phyloP scores from a whole-genome alignment of 2,797 vertebrate species.

The Enteromius trimaculatus region DNA sequence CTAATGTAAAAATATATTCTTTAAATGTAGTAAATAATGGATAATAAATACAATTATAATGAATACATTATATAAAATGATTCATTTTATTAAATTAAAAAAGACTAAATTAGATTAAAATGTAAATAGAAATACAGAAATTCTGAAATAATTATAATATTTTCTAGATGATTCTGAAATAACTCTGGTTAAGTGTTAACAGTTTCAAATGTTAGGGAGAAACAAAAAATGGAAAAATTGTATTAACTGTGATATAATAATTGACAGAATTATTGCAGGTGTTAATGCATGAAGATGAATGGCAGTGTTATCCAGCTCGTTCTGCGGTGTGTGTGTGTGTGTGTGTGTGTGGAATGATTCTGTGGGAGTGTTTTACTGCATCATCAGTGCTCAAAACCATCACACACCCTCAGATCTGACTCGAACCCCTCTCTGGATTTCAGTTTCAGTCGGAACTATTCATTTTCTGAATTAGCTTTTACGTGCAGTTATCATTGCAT shows the following conservation, averaged over 20 bases:
- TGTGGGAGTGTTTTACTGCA: slow-evolving; percentile 51
- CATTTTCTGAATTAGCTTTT: not conserved
- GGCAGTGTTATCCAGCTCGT: not conserved
- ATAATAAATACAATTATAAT: not conserved
- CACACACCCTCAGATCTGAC: not conserved
- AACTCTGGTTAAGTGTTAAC: too few species aligned
- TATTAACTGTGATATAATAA: not conserved
- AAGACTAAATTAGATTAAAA: too few species aligned
- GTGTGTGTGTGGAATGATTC: slow-evolving; percentile 24
- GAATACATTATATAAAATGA: not conserved
- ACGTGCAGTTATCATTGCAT: not conserved
- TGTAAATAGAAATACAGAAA: too few species aligned
- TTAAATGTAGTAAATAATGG: too few species aligned
- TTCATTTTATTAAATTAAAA: not conserved
- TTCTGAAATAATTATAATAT: not conserved
- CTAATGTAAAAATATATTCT: too few species aligned
- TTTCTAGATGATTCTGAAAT: too few species aligned
- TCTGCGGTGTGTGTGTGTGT: too few species aligned
- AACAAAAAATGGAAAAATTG: too few species aligned
- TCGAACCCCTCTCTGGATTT: not conserved
- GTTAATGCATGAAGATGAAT: slow-evolving; percentile 6
- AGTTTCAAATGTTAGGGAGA: not conserved
- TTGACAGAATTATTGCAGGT: not conserved
- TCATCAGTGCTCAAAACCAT: not conserved
- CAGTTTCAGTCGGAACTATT: not conserved